Conservation (phyloP, 1,140 invertebrate species). For the Drosophila mayri region DNA sequence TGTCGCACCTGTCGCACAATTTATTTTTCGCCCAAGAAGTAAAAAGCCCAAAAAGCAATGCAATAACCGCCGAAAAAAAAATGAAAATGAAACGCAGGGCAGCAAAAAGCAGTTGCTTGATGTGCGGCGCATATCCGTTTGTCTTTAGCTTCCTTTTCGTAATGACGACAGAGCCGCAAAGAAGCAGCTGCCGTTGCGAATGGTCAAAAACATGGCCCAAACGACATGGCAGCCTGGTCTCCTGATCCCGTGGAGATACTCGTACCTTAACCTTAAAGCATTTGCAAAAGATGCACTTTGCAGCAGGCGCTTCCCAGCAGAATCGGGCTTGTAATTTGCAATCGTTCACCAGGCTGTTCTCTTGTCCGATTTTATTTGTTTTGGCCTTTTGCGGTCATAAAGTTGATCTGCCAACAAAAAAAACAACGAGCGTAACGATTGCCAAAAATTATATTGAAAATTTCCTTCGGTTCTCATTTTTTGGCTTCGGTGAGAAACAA, state of each 20-base stretch:
- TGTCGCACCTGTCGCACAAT: slow-evolving; percentile 82
- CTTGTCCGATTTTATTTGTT: slow-evolving; percentile 80
- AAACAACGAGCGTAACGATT: slow-evolving; percentile 31
- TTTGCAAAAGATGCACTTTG: slow-evolving; percentile 2
- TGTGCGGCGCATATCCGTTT: slow-evolving; percentile 80
- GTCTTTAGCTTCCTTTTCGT: slow-evolving; percentile 82
- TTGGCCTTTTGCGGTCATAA: slow-evolving; percentile 72
- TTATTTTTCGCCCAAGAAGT: slow-evolving; percentile 78
- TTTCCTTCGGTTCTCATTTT: slow-evolving; percentile 29
- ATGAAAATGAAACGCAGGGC: slow-evolving; percentile 23
- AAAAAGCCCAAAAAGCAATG: slow-evolving; percentile 69
- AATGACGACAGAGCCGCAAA: slow-evolving; percentile 74
- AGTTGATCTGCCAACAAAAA: slow-evolving; percentile 43
- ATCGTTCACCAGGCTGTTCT: slow-evolving; percentile 82
- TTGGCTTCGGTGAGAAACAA: slow-evolving; percentile 52
- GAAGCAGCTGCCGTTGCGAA: slow-evolving; percentile 73
- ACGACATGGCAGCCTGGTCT: slow-evolving; percentile 32
- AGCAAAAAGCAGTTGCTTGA: slow-evolving; percentile 76
- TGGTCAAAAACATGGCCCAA: slow-evolving; percentile 28
- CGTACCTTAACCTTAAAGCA: slow-evolving; percentile 27
- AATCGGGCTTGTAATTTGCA: slow-evolving; percentile 73
- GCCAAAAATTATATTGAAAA: slow-evolving; percentile 66
- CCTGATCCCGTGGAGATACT: slow-evolving; percentile 64
- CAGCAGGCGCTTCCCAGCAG: slow-evolving; percentile 23
- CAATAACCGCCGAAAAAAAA: slow-evolving; percentile 60